Evolutionary conservation across 2,113 vertebrate genomes (phyloP).

Genomic region (Sapayoa aenigma): DNA sequence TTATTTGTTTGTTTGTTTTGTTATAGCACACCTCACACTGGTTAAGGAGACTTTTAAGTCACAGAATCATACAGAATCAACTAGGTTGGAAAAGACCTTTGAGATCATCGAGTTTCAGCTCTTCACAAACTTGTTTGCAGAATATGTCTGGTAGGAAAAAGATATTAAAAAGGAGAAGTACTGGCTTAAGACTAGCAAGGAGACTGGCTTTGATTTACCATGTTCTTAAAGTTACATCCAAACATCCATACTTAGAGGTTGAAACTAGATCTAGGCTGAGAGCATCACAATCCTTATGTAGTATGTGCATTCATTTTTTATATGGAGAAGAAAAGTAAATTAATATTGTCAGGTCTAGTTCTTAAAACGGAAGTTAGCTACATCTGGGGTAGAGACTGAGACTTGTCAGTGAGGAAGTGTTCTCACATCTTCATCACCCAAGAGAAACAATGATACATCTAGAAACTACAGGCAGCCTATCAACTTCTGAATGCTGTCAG

Average conservation of each 20-base stretch:
- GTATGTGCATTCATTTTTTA: not conserved
- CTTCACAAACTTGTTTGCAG: not conserved
- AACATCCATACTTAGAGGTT: not conserved
- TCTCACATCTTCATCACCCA: not conserved
- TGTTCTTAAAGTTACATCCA: not conserved
- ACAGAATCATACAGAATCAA: too few relatives aligned
- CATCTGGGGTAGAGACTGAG: accelerated
- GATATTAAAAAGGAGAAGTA: not conserved
- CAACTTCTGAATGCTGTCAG: not conserved
- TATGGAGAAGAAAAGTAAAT: not conserved
- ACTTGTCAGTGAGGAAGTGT: not conserved
- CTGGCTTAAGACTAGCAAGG: not conserved
- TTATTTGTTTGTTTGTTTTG: not conserved
- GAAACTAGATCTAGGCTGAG: not conserved
- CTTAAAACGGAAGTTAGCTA: not conserved
- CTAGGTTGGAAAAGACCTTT: too few relatives aligned
- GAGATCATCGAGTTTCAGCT: not conserved
- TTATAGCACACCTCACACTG: not conserved
- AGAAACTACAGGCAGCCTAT: not conserved
- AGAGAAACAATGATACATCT: not conserved
- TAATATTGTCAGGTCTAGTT: not conserved
- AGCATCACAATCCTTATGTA: not conserved
- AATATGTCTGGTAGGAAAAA: not conserved
- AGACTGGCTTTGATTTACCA: not conserved
- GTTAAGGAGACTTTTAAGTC: not conserved